These are phyloP conservation scores for Spondyliosoma cantharus DNA, from an alignment of 2,797 vertebrate genomes.

Conservation along the genomic window DNA sequence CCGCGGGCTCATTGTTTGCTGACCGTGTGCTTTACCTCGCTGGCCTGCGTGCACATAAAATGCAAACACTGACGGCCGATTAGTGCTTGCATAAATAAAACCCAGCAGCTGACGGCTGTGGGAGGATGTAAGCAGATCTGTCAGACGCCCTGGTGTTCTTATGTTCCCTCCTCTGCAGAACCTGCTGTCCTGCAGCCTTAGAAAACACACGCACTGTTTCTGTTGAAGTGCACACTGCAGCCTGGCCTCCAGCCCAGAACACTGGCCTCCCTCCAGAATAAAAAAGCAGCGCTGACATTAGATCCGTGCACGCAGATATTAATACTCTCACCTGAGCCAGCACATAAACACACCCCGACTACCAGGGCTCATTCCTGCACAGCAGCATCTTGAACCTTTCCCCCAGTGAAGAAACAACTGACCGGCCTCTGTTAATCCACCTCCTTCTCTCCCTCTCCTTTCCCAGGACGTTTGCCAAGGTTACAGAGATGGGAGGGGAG, in stretches of 20 bases:
- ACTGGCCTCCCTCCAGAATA: constrained; percentile 16
- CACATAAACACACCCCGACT: constrained; percentile 1
- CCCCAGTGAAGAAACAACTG: constrained; percentile 30
- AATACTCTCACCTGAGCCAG: constrained; percentile 7
- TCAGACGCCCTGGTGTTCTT: constrained; percentile 15
- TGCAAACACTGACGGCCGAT: neutral
- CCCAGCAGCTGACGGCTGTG: neutral
- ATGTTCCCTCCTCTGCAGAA: constrained; percentile 3
- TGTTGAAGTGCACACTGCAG: constrained; percentile 40
- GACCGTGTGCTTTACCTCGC: neutral
- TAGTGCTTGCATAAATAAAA: neutral
- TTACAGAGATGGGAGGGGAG: constrained; percentile 45
- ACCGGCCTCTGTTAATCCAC: constrained; percentile 39
- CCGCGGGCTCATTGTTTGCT: neutral
- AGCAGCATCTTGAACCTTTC: constrained; percentile 29
- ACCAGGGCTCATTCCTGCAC: constrained; percentile 17
- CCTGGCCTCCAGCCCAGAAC: constrained; percentile 12
- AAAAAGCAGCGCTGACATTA: constrained; percentile 31
- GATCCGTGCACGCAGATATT: constrained; percentile 20
- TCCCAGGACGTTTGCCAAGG: constrained; percentile 73
- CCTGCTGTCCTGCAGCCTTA: constrained; percentile 24
- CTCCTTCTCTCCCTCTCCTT: constrained; percentile 34
- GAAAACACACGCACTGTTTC: neutral
- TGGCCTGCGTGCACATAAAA: neutral
- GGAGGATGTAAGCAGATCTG: constrained; percentile 13